phyloP scores from a whole-genome alignment of 2,113 vertebrate genomes.

The Promerops cafer region DNA sequence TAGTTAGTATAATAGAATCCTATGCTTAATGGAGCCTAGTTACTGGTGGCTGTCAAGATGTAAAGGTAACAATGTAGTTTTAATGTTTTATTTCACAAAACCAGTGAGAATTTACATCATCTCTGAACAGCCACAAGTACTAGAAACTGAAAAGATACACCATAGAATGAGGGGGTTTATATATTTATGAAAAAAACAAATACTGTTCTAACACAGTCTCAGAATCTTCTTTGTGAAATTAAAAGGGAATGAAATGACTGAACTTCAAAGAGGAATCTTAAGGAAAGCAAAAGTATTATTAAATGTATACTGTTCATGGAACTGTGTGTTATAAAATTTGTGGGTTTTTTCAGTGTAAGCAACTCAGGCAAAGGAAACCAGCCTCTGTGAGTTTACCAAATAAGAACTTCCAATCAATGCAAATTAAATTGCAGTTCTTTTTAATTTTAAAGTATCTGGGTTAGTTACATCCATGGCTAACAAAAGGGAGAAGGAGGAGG shows the following conservation, averaged over 20 bases:
- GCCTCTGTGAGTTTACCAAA: not conserved
- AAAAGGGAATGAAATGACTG: not conserved
- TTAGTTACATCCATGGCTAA: not conserved
- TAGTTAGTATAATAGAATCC: not conserved
- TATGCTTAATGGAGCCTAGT: not conserved
- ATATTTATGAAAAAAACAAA: not conserved
- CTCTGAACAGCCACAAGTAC: not conserved
- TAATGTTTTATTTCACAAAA: not conserved
- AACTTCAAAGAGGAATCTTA: not conserved
- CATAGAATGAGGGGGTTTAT: not conserved
- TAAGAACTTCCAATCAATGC: not conserved
- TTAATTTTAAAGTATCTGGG: not conserved
- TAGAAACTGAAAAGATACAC: not conserved
- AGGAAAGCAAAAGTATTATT: not conserved
- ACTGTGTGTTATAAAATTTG: not conserved
- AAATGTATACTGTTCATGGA: not conserved
- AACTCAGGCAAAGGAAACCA: not conserved
- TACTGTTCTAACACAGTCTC: not conserved
- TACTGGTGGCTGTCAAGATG: not conserved
- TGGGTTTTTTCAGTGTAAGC: not conserved
- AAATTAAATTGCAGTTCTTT: not conserved
- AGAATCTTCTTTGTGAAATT: not conserved
- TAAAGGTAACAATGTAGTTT: not conserved
- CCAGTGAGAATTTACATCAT: not conserved
- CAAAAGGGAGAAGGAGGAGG: not conserved